A percentile compares a stretch with the other conserved stretches of the same genome.
Conservation (phyloP, 2,113 vertebrate species). For the Gadus macrocephalus region DNA sequence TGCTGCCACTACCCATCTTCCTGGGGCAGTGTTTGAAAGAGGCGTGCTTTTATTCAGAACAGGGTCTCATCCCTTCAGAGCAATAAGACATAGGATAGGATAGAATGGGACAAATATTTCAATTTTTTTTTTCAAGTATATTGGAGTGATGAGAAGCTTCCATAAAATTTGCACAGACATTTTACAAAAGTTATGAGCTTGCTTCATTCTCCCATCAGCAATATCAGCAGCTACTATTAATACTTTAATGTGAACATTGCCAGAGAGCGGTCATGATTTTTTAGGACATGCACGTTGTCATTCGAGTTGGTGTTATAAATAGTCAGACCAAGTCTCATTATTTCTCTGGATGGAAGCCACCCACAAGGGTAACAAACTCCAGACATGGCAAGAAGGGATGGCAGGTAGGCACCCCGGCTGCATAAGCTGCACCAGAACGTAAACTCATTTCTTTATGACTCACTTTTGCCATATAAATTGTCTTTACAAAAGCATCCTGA, state of each 20-base stretch:
- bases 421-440: neutral
- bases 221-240: neutral
- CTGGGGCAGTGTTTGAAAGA: constrained; percentile 30
- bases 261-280: neutral
- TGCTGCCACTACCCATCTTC: constrained; percentile 16
- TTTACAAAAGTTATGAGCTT: neutral
- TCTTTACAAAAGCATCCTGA: neutral
- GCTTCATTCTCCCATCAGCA: neutral
- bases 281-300: neutral
- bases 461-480: neutral
- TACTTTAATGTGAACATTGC: neutral
- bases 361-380: neutral
- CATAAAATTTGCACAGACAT: neutral
- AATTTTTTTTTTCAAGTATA: too few species aligned
- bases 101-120: too few species aligned
- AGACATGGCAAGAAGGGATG: neutral
- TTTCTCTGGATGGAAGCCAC: neutral
- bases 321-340: neutral
- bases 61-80: neutral
- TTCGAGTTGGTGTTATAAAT: constrained; percentile 2
- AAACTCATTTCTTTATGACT: neutral
- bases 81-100: too few species aligned
- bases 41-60: neutral
- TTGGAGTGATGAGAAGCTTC: neutral
- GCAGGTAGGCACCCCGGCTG: neutral